Percentiles rank a stretch among this genome's conserved stretches.
Conservation (phyloP, 23 tunicate species). For the Botrylloides violaceus region DNA sequence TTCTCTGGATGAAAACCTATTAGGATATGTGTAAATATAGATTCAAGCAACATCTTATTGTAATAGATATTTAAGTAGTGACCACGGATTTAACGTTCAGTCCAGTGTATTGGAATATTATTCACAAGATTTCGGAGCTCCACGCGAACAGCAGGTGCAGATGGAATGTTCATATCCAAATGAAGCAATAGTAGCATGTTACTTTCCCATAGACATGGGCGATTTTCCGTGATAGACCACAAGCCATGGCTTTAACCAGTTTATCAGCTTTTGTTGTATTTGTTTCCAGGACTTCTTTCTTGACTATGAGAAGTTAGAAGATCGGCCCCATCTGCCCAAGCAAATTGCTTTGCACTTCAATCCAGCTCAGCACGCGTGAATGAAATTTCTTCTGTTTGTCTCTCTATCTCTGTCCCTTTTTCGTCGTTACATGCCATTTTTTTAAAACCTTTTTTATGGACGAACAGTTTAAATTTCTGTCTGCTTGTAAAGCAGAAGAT, state of each 20-base stretch:
- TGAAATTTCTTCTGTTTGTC: conserved; percentile 6
- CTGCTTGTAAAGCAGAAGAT: conserved; percentile 11
- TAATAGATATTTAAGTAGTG: no score
- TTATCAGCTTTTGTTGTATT: background rate
- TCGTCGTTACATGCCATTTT: conserved; percentile 28
- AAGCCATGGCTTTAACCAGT: no score
- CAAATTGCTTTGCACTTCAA: conserved; percentile 84
- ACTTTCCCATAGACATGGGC: no score
- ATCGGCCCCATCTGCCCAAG: conserved; percentile 87
- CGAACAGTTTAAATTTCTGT: conserved; percentile 1
- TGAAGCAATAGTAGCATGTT: no score
- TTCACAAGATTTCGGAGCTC: no score
- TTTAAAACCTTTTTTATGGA: conserved; percentile 21
- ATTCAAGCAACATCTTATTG: no score
- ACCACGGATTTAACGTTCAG: no score
- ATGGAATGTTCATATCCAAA: no score
- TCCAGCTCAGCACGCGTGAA: conserved; percentile 87
- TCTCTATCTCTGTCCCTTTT: conserved; percentile 2
- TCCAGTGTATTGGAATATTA: no score
- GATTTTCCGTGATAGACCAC: background rate
- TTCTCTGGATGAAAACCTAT: no score
- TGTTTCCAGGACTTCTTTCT: conserved; percentile 61
- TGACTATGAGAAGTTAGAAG: conserved; percentile 84
- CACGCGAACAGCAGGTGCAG: no score
- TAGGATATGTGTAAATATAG: no score